Conservation (phyloP, 2,888 invertebrate genomes). For the Pimpla rufipes region DNA sequence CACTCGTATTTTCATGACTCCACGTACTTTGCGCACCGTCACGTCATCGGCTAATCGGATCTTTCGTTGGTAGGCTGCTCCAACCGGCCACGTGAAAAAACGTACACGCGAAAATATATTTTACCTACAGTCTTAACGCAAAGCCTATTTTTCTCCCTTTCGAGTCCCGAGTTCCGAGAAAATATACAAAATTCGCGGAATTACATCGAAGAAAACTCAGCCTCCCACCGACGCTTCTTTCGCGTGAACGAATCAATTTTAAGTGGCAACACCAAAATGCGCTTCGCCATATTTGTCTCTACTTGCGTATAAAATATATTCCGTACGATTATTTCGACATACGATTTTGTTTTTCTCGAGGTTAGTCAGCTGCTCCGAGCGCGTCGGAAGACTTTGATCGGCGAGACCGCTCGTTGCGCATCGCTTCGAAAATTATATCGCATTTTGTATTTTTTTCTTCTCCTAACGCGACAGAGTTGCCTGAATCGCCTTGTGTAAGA, state of each 20-base stretch:
- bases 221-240: too few relatives aligned
- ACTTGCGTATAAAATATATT: background rate
- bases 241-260: too few relatives aligned
- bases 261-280: background rate
- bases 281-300: background rate
- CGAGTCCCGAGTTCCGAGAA: too few relatives aligned
- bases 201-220: too few relatives aligned
- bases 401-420: constrained; percentile 38
- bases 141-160: background rate
- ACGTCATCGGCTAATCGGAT: constrained; percentile 11
- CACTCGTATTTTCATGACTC: constrained; percentile 4
- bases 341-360: background rate
- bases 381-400: constrained; percentile 62
- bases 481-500: constrained; percentile 75
- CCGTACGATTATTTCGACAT: background rate
- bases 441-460: constrained; percentile 10
- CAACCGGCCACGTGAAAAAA: constrained; percentile 1
- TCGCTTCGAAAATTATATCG: constrained; percentile 20
- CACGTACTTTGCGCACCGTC: background rate
- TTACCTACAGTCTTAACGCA: background rate
- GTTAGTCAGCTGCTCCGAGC: background rate
- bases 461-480: constrained; percentile 68
- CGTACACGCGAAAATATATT: constrained; percentile 3
- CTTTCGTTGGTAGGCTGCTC: constrained; percentile 57
- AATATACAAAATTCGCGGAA: too few relatives aligned